Evolutionary conservation across 2,888 invertebrate species (phyloP).

Genomic region (Campopleginae sp.): DNA sequence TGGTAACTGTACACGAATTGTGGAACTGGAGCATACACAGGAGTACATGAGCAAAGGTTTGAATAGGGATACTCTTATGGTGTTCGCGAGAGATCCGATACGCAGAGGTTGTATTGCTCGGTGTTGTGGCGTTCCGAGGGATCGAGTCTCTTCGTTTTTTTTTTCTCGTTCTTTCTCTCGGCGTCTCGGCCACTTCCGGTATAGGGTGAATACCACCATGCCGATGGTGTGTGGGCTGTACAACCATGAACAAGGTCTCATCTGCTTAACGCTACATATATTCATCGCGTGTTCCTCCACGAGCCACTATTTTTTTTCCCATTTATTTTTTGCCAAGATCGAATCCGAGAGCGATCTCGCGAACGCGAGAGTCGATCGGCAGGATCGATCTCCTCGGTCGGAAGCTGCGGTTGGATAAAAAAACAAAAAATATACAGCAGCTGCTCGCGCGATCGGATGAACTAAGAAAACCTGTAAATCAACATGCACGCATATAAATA

Average conservation of each 20-base stretch:
- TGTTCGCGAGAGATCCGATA: slow-evolving; percentile 56
- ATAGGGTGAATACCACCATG: slow-evolving; percentile 47
- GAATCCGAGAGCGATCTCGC: slow-evolving; percentile 50
- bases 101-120: slow-evolving; percentile 43
- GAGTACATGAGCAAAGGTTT: background rate
- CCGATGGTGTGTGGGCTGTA: slow-evolving; percentile 12
- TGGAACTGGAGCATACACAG: background rate
- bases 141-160: slow-evolving; percentile 73
- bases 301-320: slow-evolving; percentile 43
- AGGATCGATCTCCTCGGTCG: slow-evolving; percentile 60
- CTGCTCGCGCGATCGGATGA: slow-evolving; percentile 48
- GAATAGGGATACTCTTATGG: slow-evolving; percentile 8
- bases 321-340: slow-evolving; percentile 51
- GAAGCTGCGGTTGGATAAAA: slow-evolving; percentile 61
- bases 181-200: slow-evolving; percentile 79
- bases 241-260: slow-evolving; percentile 29
- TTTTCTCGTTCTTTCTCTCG: slow-evolving; percentile 48
- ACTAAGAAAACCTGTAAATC: slow-evolving; percentile 24
- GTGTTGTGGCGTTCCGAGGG: slow-evolving; percentile 74
- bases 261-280: slow-evolving; percentile 27
- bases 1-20: background rate
- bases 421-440: slow-evolving; percentile 39
- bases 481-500: background rate
- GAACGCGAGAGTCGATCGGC: slow-evolving; percentile 21
- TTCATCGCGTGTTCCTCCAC: slow-evolving; percentile 49